Evolutionary conservation across 2,113 vertebrate species (phyloP).

Genomic region (Hucho hucho): DNA sequence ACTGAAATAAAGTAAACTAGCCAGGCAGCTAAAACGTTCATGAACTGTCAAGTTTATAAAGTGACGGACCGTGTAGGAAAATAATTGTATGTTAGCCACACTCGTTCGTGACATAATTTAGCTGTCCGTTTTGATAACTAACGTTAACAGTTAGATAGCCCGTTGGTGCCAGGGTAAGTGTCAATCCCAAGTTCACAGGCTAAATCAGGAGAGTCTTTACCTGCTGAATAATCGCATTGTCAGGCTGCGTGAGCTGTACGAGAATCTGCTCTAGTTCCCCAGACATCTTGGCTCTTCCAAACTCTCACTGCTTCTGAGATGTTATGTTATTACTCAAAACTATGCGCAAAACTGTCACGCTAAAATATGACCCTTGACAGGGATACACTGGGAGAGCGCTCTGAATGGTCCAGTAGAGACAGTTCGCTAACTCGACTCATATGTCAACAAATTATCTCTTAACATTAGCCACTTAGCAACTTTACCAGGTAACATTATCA

Average conservation of each 20-base stretch:
- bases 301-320: not conserved
- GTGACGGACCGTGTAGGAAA: slow-evolving; percentile 53
- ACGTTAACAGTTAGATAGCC: not conserved
- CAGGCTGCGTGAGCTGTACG: slow-evolving; percentile 78
- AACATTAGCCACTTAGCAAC: too few relatives aligned
- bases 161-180: too few relatives aligned
- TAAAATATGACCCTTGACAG: not conserved
- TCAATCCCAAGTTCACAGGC: too few relatives aligned
- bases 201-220: slow-evolving; percentile 50
- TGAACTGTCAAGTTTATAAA: not conserved
- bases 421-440: not conserved
- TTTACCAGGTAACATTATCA: not conserved
- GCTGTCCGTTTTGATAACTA: not conserved
- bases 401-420: slow-evolving; percentile 1
- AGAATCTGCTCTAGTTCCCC: slow-evolving; percentile 78
- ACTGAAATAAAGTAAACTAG: not conserved
- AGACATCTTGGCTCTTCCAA: slow-evolving; percentile 60
- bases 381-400: not conserved
- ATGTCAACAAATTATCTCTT: slow-evolving; percentile 8
- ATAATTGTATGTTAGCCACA: not conserved
- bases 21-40: slow-evolving; percentile 46
- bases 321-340: slow-evolving; percentile 11
- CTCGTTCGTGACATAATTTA: not conserved
- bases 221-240: slow-evolving; percentile 83
- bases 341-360: not conserved